These are phyloP conservation scores for Galerucella nymphaeae DNA, from an alignment of 2,888 invertebrate species.

Conservation along the genomic window DNA sequence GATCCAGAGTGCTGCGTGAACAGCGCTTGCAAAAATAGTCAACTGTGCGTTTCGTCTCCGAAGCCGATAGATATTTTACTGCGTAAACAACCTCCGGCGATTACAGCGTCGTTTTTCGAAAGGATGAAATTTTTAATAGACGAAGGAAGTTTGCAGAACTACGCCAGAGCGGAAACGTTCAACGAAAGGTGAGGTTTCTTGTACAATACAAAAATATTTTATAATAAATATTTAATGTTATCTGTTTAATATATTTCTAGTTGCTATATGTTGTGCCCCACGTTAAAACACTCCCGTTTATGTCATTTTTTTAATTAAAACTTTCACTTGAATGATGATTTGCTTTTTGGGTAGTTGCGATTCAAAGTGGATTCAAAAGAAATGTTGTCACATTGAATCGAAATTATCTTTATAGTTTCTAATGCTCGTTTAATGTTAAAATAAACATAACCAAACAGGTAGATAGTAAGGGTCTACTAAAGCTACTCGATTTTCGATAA, in stretches of 20 bases:
- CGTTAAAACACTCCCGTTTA: slow-evolving; percentile 70
- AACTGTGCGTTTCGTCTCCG: slow-evolving; percentile 93
- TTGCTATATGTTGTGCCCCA: slow-evolving; percentile 88
- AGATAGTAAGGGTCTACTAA: not conserved
- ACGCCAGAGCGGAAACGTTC: slow-evolving; percentile 94
- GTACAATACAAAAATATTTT: slow-evolving; percentile 25
- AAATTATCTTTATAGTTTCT: slow-evolving; percentile 1
- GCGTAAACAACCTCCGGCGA: slow-evolving; percentile 94
- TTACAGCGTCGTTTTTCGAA: slow-evolving; percentile 98
- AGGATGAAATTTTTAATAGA: slow-evolving; percentile 98
- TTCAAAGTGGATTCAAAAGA: not conserved
- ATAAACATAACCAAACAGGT: not conserved
- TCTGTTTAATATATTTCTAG: slow-evolving; percentile 57
- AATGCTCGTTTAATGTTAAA: slow-evolving; percentile 4
- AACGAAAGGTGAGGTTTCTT: slow-evolving; percentile 86
- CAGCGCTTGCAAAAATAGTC: slow-evolving; percentile 83
- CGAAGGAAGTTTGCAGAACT: slow-evolving; percentile 97
- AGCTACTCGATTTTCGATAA: slow-evolving; percentile 1
- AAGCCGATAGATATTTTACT: slow-evolving; percentile 96
- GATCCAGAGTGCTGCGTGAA: slow-evolving; percentile 97
- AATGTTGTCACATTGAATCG: slow-evolving; percentile 5
- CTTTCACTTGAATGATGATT: slow-evolving; percentile 47
- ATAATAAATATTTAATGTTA: slow-evolving; percentile 53
- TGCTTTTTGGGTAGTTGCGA: slow-evolving; percentile 22
- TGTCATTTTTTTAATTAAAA: slow-evolving; percentile 56